Percentiles rank a stretch among this genome's conserved stretches.
Conservation (phyloP, 2,797 vertebrate species). For the Pitangus sulphuratus region DNA sequence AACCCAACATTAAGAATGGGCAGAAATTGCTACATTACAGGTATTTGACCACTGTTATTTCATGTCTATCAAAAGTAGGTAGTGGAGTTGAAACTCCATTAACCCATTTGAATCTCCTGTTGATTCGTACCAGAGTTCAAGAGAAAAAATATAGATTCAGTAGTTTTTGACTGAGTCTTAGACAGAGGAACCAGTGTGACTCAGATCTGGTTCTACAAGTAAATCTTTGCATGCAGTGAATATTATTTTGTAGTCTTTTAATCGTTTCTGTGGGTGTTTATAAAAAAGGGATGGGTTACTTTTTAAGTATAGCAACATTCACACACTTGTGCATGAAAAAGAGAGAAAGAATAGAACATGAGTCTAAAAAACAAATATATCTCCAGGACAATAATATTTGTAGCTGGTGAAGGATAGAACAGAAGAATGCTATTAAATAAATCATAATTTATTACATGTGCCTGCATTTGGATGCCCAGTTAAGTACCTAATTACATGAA, state of each 20-base stretch:
- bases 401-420: neutral
- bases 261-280: neutral
- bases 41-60: neutral
- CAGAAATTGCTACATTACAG: neutral
- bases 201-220: neutral
- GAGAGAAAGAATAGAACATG: neutral
- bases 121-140: neutral
- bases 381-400: neutral
- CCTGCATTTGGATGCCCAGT: slow-evolving; percentile 25
- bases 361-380: neutral
- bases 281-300: neutral
- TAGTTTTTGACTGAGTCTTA: neutral
- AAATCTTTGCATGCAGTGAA: neutral
- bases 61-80: neutral
- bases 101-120: neutral
- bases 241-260: neutral
- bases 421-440: slow-evolving; percentile 23
- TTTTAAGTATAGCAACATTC: neutral
- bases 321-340: rapidly evolving
- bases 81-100: neutral
- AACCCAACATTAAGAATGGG: neutral
- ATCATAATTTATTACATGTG: neutral
- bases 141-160: neutral
- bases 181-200: neutral
- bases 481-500: slow-evolving; percentile 57